These are phyloP conservation scores for Drosophila triauraria DNA, from an alignment of 1,140 invertebrate species.

Conservation along the genomic window DNA sequence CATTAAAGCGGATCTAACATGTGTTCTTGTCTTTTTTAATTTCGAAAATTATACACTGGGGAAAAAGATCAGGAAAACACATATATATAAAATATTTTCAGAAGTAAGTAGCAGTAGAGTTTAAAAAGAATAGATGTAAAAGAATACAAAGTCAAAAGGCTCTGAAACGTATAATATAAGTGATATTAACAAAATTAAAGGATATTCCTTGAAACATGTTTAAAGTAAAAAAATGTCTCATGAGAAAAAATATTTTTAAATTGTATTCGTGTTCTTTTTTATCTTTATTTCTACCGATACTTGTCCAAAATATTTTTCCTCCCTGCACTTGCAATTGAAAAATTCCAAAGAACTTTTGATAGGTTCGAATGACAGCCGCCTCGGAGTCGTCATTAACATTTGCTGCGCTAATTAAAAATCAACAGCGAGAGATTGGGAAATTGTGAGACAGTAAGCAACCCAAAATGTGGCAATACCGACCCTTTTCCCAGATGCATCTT, in stretches of 20 bases:
- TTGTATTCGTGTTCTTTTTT: too few relatives aligned
- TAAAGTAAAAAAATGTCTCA: neutral
- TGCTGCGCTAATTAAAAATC: constrained; percentile 68
- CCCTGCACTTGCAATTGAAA: constrained; percentile 25
- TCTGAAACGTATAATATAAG: neutral
- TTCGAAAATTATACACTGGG: constrained; percentile 32
- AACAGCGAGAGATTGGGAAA: constrained; percentile 16
- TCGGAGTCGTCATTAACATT: constrained; percentile 49
- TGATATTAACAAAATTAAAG: neutral
- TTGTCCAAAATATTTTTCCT: neutral
- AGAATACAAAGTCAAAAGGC: neutral
- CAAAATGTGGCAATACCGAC: constrained; percentile 16
- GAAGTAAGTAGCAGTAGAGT: too few relatives aligned
- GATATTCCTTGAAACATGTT: neutral
- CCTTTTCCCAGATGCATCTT: constrained; percentile 28
- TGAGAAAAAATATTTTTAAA: neutral
- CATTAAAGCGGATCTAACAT: constrained; percentile 74
- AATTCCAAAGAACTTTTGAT: constrained; percentile 29
- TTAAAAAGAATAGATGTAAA: too few relatives aligned
- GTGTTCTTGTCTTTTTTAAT: constrained; percentile 56
- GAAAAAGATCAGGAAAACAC: neutral
- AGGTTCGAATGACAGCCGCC: constrained; percentile 35
- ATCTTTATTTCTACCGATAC: neutral
- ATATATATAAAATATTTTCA: too few relatives aligned
- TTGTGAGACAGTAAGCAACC: constrained; percentile 14